Base-by-base conservation (phyloP, 2,888 invertebrate genomes). In the Opisthograptis luteolata region DNA sequence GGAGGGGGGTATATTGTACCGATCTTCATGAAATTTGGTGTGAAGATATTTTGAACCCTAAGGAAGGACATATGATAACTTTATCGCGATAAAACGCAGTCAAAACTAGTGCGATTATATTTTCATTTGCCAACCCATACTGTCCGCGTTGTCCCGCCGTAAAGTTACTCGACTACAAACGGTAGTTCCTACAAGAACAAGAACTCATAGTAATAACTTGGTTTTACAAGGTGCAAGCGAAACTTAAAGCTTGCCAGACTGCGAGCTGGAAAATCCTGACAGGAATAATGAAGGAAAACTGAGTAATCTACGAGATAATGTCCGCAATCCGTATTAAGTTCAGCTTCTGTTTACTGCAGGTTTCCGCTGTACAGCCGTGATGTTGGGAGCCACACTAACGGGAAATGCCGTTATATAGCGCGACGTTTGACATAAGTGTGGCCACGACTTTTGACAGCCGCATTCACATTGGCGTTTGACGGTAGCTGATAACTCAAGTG, bases 151-250 rank as follows among this genome's bases (percentile, higher is more conserved):
- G 22, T 4, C 0, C 10, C 17, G 5, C 19, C 20, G 31, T 45
- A 43, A 52, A 58, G 54, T 61, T 58, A 53, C 47, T 37, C 25
- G 24, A 47, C 50, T 44, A 44, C 35, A 46, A 55, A 52, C 49
- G 50, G 15, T 50, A 49, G 48, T 45, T 41, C 25, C 28, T 42
- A 50, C 55, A 46, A 45, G 37, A 54, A 50, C 55, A 46, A 45
- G 37, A 54, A 50, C 41, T 53, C 25, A 24, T 19, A 41, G 46
- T 49, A 44, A 49, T 52, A 61, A 50, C 54, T 56, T 28, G 30
- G 58, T 52, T 61, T 54, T 58, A 58, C 58, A 55, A 56, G 54
- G 50, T 51, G 53, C 53, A 41, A 36, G 44, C 10, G 10, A 19
- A 47, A 52, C 27, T 55, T 56, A 25, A 15, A 19, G 9, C 34